Percentiles rank a stretch among this genome's conserved stretches.
Conservation (phyloP, 2,888 invertebrate species). For the Acanthopleura granulata region DNA sequence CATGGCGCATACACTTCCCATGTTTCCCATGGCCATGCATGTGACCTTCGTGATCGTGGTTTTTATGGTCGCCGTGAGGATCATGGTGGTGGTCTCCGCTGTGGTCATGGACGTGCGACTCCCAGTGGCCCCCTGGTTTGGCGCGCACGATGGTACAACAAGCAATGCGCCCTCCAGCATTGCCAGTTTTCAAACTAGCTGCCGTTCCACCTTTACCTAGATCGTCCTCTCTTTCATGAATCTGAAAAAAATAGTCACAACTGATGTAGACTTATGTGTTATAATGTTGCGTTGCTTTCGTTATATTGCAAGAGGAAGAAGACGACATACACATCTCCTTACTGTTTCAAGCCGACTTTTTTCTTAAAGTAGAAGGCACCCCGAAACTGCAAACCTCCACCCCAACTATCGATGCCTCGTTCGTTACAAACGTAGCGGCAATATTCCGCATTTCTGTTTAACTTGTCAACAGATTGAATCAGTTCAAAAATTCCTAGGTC, state of each 20-base stretch:
- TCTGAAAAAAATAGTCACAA: background rate
- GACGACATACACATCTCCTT: no score
- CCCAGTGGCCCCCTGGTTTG: background rate
- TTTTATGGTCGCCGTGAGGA: background rate
- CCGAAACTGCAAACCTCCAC: no score
- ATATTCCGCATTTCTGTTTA: no score
- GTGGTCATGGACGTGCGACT: background rate
- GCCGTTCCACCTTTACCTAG: background rate
- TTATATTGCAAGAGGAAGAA: no score
- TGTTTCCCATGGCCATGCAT: background rate
- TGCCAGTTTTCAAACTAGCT: slow-evolving; percentile 3
- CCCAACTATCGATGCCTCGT: no score
- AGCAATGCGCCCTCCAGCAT: background rate
- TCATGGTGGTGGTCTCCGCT: background rate
- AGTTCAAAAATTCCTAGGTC: no score
- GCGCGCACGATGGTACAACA: slow-evolving; percentile 10
- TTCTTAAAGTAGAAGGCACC: no score
- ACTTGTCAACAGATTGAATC: no score
- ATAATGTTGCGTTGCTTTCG: no score
- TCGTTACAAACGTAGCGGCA: no score
- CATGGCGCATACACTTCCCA: background rate
- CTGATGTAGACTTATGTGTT: no score
- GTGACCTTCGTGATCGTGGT: background rate
- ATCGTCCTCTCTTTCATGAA: slow-evolving; percentile 2
- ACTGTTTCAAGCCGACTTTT: no score